A percentile compares a stretch with the other conserved stretches of the same genome.
Conservation (phyloP, 2,888 invertebrate species). For the Scaptomyza polygonia region DNA sequence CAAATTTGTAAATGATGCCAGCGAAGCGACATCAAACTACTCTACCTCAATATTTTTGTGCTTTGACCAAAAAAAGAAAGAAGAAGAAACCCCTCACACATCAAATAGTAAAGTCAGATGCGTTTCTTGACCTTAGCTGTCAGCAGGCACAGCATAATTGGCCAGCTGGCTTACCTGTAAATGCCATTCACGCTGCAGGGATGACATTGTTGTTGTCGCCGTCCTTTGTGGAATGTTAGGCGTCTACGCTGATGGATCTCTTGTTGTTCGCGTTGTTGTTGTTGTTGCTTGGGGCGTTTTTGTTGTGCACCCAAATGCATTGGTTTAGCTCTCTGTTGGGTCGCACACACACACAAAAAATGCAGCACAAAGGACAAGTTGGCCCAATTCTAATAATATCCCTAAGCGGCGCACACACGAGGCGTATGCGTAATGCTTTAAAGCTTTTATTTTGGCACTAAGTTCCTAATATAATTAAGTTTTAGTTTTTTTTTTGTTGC, state of each 20-base stretch:
- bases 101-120: conserved; percentile 20
- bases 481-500: conserved; percentile 5
- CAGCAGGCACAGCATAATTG: not conserved
- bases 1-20: conserved; percentile 21
- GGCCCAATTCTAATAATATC: conserved; percentile 53
- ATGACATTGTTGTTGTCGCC: conserved; percentile 78
- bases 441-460: conserved; percentile 7
- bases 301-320: conserved; percentile 86
- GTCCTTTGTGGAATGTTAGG: conserved; percentile 65
- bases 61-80: conserved; percentile 5
- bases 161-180: conserved; percentile 75
- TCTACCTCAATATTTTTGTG: conserved; percentile 61
- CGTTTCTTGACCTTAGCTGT: conserved; percentile 69
- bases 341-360: conserved; percentile 40
- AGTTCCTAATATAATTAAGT: not conserved
- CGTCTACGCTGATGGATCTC: conserved; percentile 77
- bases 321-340: conserved; percentile 84
- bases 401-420: conserved; percentile 13
- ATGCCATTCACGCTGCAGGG: conserved; percentile 85
- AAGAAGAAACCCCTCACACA: no score
- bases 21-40: conserved; percentile 49
- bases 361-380: conserved; percentile 52
- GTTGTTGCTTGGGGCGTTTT: conserved; percentile 85
- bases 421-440: conserved; percentile 29
- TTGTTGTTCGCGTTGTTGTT: conserved; percentile 85